Evolutionary conservation across 2,113 vertebrate species (phyloP), one percentile per base, ranked within the genome.

Genomic region (Pongo abelii): DNA sequence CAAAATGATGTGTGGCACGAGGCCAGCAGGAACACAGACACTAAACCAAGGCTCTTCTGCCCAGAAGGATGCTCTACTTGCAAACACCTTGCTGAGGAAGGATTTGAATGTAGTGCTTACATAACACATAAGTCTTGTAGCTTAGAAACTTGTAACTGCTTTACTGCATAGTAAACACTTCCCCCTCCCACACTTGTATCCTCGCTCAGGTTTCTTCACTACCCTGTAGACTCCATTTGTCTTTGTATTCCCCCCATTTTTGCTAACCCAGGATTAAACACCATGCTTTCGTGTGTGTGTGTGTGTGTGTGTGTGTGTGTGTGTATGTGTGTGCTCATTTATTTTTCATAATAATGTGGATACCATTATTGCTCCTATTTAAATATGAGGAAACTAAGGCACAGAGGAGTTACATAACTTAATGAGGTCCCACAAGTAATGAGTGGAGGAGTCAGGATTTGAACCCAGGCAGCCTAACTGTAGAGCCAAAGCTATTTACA

Each of bases 101-200:
- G 77, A 67, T 88, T 95, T 94, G 93, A 97, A 95, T 74, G 59
- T n/a, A 81, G 70, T 40, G 50, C 75, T 97, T 84, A 93, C 3
- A 72, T 95, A 96, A 88, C 61, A 93, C 61, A 1, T 14, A 93
- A 64, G 14, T 38, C 77, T 98, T 97, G 94, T 20, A 6, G 70
- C 90, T 94, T 78, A 38, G 94, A 81, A 96, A 97, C 57, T 64
- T 97, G 90, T 98, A 96, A 94, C 92, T 46, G 25, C 50, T 88
- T 94, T 79, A 92, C 57, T 94, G 75, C 46, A 20, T 50, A 95
- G 93, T 95, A 92, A 97, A 96, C 35, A 80, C 86, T 97, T 96
- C 70, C 93, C 52, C 2, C 64, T 96, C 64, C 77, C 81, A 93
- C 43, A 93, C 14, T 80, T 72, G 87, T 90, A 46, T 81, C 90